Evolutionary conservation across 2,888 invertebrate species (phyloP).

Genomic region (Leptarthrus brevirostris): DNA sequence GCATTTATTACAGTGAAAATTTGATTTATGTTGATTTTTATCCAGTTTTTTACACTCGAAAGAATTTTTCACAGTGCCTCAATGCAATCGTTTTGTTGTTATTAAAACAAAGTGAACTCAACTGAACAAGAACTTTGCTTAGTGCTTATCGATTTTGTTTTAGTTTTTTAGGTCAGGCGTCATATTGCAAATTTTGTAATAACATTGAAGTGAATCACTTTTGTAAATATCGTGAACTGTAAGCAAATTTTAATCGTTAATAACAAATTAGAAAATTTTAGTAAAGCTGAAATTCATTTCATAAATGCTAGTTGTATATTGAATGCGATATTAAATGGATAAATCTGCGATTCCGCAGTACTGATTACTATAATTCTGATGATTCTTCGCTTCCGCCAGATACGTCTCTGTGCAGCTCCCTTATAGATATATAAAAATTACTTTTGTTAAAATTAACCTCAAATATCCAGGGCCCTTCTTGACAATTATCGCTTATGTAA

Average conservation of each 20-base stretch:
- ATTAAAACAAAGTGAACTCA: conserved; percentile 23
- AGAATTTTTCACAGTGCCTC: neutral
- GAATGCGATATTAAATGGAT: neutral
- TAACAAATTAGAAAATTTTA: neutral
- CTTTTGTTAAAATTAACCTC: neutral
- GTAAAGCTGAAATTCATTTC: neutral
- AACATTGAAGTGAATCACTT: conserved; percentile 39
- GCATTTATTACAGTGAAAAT: neutral
- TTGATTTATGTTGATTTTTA: conserved; percentile 2
- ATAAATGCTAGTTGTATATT: neutral
- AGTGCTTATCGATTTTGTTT: conserved; percentile 53
- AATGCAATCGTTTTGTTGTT: conserved; percentile 4
- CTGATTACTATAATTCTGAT: neutral
- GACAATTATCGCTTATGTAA: conserved; percentile 3
- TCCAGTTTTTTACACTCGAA: conserved; percentile 1
- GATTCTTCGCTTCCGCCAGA: neutral
- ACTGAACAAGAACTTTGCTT: conserved; percentile 39
- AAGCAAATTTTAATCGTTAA: conserved; percentile 3
- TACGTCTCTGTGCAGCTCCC: neutral
- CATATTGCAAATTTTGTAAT: conserved; percentile 46
- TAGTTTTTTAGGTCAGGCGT: conserved; percentile 53
- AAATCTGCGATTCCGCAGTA: too few species aligned
- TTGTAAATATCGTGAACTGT: conserved; percentile 31
- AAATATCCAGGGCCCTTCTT: neutral
- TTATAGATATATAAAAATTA: neutral